Evolutionary conservation across 1,140 invertebrate species (phyloP), one percentile per base, ranked within the genome.

Genomic region (Lutraria rhynchaena): DNA sequence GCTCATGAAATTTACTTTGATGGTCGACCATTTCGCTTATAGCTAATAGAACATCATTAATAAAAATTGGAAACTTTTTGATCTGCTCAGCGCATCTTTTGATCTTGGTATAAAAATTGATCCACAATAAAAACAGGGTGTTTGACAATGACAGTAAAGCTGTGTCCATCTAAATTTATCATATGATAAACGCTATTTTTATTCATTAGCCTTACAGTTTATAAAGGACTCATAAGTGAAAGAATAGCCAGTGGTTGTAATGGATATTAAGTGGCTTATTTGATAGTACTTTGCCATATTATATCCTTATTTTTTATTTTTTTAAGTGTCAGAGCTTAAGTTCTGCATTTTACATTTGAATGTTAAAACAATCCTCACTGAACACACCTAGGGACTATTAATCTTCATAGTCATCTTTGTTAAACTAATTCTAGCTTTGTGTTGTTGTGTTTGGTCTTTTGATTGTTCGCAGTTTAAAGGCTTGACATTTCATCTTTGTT

Each of bases 21-120:
- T 77, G 58, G 31, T 41, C 51, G 41, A 37, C 75, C 75, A 77
- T 77, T 77, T 77, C 63, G 75, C 75, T 77, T 77, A 67, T 67
- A 77, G 75, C 22, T 67, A 67, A 77, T 77, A 77, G 60, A 77
- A 57, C 44, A 76, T 77, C 75, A 77, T 77, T 67, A 77, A 77
- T 77, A 77, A 65, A 76, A 77, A 65, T 77, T 46, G 33, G 44
- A 53, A 77, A 77, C 60, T 41, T 77, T 70, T 77, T 80, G 49
- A 80, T 80, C 63, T 53, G 17, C 27, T 33, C 24, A 60, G 27
- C 24, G 2, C 27, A 19, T 24, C 69, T 57, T 65, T 70, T 70
- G 76, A 70, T 46, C 37, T 65, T 41, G 41, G 37, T 53, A 80
- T 70, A 51, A 80, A 69, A 80, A 80, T 70, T 80, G 76, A 80